Evolutionary conservation across 2,113 vertebrate species (phyloP).

Genomic region (Pelobates fuscus): DNA sequence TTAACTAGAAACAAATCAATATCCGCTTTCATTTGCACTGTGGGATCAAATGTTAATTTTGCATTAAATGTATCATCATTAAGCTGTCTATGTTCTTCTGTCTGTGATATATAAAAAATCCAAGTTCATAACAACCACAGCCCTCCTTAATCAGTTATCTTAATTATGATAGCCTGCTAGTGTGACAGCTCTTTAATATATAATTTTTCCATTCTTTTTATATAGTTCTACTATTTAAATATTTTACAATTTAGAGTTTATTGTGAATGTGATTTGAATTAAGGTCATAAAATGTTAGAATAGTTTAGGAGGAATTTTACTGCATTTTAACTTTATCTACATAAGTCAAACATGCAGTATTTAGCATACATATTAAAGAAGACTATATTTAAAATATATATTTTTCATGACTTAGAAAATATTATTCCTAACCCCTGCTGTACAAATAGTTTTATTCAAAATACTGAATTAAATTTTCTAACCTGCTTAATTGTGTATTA

Average conservation of each 20-base stretch:
- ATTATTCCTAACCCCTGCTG: too few species aligned
- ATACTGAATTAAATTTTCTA: too few species aligned
- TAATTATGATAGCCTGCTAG: constrained; percentile 6
- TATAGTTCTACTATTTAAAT: neutral
- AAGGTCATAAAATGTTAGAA: too few species aligned
- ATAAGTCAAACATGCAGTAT: too few species aligned
- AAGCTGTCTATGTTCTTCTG: constrained; percentile 36
- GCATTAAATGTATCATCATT: constrained; percentile 41
- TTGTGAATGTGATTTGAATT: neutral
- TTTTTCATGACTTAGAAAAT: too few species aligned
- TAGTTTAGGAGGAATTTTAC: too few species aligned
- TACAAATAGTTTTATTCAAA: too few species aligned
- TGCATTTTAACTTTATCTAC: too few species aligned
- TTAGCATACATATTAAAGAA: too few species aligned
- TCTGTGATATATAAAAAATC: constrained; percentile 37
- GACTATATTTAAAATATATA: too few species aligned
- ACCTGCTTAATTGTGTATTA: too few species aligned
- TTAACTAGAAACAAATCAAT: constrained; percentile 44
- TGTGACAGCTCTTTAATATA: neutral
- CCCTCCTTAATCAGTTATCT: constrained; percentile 21
- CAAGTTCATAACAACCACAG: constrained; percentile 35
- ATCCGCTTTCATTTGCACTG: constrained; percentile 30
- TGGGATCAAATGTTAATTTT: constrained; percentile 45
- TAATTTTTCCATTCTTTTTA: constrained; percentile 4
- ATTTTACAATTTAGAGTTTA: constrained; percentile 4